Percentiles rank a stretch among this genome's conserved stretches.
Evolutionary conservation across 1,140 invertebrate genomes (phyloP).

Genomic region (Drosophila grimshawi): DNA sequence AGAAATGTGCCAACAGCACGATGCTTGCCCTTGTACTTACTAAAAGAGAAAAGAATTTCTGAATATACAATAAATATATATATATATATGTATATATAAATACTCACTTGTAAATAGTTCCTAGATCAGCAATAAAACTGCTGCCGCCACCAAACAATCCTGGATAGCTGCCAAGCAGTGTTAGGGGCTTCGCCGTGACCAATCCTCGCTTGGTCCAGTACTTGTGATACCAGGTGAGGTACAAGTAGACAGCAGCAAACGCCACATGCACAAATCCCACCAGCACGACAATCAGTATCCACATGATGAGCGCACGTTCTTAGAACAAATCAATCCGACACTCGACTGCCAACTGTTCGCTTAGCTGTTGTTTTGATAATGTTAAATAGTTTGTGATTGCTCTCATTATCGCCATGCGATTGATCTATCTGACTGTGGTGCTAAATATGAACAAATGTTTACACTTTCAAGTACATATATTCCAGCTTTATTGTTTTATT

Average conservation of each 20-base stretch:
- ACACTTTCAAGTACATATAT: too few species aligned
- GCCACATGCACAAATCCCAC: slow-evolving; percentile 34
- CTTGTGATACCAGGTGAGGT: slow-evolving; percentile 79
- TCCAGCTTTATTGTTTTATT: too few species aligned
- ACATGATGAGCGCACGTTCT: slow-evolving; percentile 28
- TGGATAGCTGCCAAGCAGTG: slow-evolving; percentile 84
- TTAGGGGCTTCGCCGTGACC: slow-evolving; percentile 66
- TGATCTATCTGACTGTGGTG: too few species aligned
- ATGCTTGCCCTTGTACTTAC: slow-evolving; percentile 65
- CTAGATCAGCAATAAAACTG: slow-evolving; percentile 60
- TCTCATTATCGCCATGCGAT: slow-evolving; percentile 1
- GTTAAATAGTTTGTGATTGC: background rate
- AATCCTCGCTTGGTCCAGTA: slow-evolving; percentile 78
- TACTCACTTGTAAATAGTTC: slow-evolving; percentile 71
- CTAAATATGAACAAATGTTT: too few species aligned
- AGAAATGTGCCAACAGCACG: slow-evolving; percentile 84
- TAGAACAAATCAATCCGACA: slow-evolving; percentile 26
- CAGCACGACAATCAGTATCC: slow-evolving; percentile 23
- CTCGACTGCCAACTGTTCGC: slow-evolving; percentile 38
- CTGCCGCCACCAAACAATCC: slow-evolving; percentile 63
- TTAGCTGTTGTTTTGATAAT: background rate
- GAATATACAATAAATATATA: background rate
- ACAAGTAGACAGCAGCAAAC: slow-evolving; percentile 67
- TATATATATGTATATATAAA: background rate
- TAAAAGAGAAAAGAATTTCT: slow-evolving; percentile 15